Percentiles rank a stretch among this genome's conserved stretches.
Evolutionary conservation across 2,888 invertebrate genomes (phyloP).

Genomic region (Hyles lineata): DNA sequence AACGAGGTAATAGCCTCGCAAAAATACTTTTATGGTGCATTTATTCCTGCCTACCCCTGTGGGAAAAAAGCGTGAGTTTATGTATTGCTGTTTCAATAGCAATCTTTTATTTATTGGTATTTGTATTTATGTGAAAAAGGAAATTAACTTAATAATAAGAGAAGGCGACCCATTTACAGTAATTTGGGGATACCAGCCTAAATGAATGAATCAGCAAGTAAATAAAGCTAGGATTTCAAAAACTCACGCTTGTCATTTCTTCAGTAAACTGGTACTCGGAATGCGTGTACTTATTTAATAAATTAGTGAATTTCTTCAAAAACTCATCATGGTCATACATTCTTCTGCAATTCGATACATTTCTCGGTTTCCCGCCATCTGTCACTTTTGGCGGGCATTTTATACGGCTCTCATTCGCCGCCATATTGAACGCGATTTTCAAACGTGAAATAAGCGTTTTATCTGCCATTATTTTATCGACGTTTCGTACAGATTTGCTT

Average conservation of each 20-base stretch:
- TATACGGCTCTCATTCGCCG: background rate
- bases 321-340: slow-evolving; percentile 44
- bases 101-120: too few relatives aligned
- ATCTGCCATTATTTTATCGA: background rate
- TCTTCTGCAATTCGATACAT: slow-evolving; percentile 32
- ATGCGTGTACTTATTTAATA: slow-evolving; percentile 54
- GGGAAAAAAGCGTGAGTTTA: too few relatives aligned
- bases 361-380: slow-evolving; percentile 2
- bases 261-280: slow-evolving; percentile 53
- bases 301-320: slow-evolving; percentile 49
- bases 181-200: too few relatives aligned
- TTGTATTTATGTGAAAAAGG: too few relatives aligned
- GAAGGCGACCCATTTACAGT: too few relatives aligned
- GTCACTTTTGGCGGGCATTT: background rate
- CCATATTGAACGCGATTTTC: slow-evolving; percentile 1
- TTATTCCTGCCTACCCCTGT: too few relatives aligned
- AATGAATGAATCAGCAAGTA: too few relatives aligned
- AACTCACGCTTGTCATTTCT: slow-evolving; percentile 57
- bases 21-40: too few relatives aligned
- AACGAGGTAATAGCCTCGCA: too few relatives aligned
- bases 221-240: too few relatives aligned
- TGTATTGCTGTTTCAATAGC: too few relatives aligned
- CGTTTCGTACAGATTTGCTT: background rate
- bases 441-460: background rate
- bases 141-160: too few relatives aligned